phyloP scores from a whole-genome alignment of 1,140 invertebrate genomes.

The Amphibalanus amphitrite region DNA sequence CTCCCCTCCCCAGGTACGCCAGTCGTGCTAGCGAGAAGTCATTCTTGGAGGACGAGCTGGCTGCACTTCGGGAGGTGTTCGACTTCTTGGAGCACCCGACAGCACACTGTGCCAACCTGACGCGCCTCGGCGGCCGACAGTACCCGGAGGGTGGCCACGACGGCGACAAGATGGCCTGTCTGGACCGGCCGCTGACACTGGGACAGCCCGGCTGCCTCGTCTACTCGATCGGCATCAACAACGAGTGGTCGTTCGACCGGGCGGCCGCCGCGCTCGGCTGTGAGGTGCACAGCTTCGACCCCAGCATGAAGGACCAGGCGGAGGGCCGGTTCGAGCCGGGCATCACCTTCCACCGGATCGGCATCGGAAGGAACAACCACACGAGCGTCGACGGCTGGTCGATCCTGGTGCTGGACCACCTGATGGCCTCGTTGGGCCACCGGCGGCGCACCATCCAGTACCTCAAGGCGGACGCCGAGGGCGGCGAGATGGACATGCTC shows the following conservation, averaged over 20 bases:
- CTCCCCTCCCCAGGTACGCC: too few relatives aligned
- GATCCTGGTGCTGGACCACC: not conserved
- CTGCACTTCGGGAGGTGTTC: not conserved
- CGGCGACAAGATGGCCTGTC: slow-evolving; percentile 16
- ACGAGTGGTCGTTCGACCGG: slow-evolving; percentile 22
- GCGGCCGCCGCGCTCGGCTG: slow-evolving; percentile 18
- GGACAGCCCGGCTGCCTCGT: slow-evolving; percentile 13
- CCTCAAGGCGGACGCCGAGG: slow-evolving; percentile 1
- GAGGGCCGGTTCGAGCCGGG: not conserved
- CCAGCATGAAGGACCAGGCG: slow-evolving; percentile 11
- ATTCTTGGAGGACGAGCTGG: not conserved
- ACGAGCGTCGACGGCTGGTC: not conserved
- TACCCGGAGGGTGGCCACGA: not conserved
- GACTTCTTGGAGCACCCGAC: not conserved
- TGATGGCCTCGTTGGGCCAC: not conserved
- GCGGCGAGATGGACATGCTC: not conserved
- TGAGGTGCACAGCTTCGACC: slow-evolving; percentile 19
- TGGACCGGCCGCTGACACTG: slow-evolving; percentile 12
- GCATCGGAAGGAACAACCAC: not conserved
- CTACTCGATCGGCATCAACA: slow-evolving; percentile 19
- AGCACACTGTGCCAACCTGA: not conserved
- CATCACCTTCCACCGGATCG: not conserved
- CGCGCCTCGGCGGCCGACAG: not conserved
- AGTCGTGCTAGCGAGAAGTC: too few relatives aligned
- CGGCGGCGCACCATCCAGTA: not conserved